Percentiles rank a stretch among this genome's conserved stretches.
Conservation (phyloP, 2,888 invertebrate genomes). For the Troides helena region DNA sequence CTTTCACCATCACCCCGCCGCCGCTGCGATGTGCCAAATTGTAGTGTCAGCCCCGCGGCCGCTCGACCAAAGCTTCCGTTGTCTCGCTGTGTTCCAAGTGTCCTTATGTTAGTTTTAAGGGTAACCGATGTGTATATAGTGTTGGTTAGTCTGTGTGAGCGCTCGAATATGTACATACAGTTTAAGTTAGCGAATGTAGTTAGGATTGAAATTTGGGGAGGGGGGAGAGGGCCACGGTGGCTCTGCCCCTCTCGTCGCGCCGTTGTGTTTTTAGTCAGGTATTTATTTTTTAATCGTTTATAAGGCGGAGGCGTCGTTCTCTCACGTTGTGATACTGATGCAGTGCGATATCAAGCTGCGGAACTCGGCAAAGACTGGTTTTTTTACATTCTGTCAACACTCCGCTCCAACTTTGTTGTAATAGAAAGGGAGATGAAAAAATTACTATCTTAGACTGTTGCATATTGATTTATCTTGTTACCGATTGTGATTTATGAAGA, state of each 20-base stretch:
- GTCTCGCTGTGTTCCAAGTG: conserved; percentile 62
- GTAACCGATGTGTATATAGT: conserved; percentile 36
- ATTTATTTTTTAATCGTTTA: conserved; percentile 49
- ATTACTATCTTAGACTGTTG: conserved; percentile 58
- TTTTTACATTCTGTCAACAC: conserved; percentile 26
- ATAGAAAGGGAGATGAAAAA: conserved; percentile 37
- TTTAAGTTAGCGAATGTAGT: conserved; percentile 48
- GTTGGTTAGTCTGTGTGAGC: conserved; percentile 37
- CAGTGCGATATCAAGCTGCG: conserved; percentile 26
- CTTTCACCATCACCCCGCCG: background rate
- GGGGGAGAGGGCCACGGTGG: conserved; percentile 19
- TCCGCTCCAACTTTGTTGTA: conserved; percentile 25
- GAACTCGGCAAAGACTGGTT: conserved; percentile 27
- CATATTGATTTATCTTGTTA: conserved; percentile 68
- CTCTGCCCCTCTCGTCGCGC: conserved; percentile 13
- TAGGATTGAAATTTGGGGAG: conserved; percentile 40
- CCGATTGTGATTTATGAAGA: conserved; percentile 74
- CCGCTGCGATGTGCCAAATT: conserved; percentile 36
- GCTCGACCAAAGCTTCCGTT: conserved; percentile 46
- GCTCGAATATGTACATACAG: conserved; percentile 59
- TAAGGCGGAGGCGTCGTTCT: conserved; percentile 28
- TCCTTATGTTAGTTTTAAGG: conserved; percentile 67
- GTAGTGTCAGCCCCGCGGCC: conserved; percentile 32
- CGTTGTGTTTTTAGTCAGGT: conserved; percentile 49
- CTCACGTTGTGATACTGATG: conserved; percentile 37